Conservation (phyloP, 2,797 vertebrate species). For the Novumbra hubbsi region DNA sequence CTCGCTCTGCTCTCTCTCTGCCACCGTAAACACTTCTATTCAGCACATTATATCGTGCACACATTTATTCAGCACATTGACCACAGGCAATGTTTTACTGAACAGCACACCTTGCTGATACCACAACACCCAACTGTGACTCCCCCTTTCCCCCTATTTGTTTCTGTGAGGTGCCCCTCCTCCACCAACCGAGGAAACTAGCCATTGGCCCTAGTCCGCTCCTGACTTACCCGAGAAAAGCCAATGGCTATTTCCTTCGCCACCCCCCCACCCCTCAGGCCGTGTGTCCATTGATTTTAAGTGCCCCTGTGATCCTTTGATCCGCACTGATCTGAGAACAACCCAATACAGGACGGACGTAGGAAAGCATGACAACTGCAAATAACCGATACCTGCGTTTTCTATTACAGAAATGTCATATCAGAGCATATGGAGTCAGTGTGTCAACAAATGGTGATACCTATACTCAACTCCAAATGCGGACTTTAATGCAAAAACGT, state of each 20-base stretch:
- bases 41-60: not conserved
- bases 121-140: not conserved
- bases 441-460: not conserved
- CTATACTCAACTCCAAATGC: not conserved
- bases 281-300: slow-evolving; percentile 53
- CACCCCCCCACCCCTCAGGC: slow-evolving; percentile 40
- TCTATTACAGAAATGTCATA: not conserved
- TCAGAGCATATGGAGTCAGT: not conserved
- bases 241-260: slow-evolving; percentile 61
- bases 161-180: slow-evolving; percentile 17
- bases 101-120: not conserved
- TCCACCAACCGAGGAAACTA: slow-evolving; percentile 9
- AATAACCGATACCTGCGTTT: slow-evolving; percentile 1
- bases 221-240: slow-evolving; percentile 49
- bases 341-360: slow-evolving; percentile 7
- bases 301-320: slow-evolving; percentile 56
- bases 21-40: not conserved
- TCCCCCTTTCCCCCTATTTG: not conserved
- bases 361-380: slow-evolving; percentile 34
- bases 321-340: slow-evolving; percentile 46
- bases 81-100: not conserved
- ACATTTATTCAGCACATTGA: not conserved
- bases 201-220: too few relatives aligned
- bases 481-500: not conserved
- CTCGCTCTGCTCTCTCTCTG: not conserved